Base-by-base conservation (phyloP, 2,888 invertebrate genomes). In the Ptychoptera contaminata region DNA sequence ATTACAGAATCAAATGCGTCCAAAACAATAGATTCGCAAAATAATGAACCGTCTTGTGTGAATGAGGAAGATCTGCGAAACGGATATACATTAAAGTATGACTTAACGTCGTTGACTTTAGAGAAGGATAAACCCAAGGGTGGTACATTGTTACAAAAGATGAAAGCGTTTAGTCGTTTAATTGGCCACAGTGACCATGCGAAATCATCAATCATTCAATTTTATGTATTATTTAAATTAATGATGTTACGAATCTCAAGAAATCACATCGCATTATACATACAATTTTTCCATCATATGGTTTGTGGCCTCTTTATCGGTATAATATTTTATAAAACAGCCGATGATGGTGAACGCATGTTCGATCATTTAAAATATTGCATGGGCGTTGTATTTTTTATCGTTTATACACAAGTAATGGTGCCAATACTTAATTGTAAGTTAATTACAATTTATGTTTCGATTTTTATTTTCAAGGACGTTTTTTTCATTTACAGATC, bases 311-410 rank as follows among this genome's bases (percentile, higher is more conserved):
- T 6, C 16, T 44, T 38, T 43, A 59, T 71, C 47, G 76, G 76
- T 12, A 52, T 73, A 8, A 73, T 79, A 49, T 78, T 77, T 60
- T 73, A 70, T 55, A 70, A 74, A 47, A 68, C 72, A 59, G 77
- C 76, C 2, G 74, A 76, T 53, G 74, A 78, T 47, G 79, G 79
- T 16, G 62, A 67, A 1, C 70, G 77, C 52, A 77, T 78, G 74
- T 79, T 79, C 58, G 76, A 75, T 53, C 79, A 79, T 54, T 63
- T 79, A 47, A 79, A 79, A 57, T 69, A 76, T 56, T 78, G 77
- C 54, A 74, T 79, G 40, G 78, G 76, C 1, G 65, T 76, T 12
- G 69, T 77, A 14, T 69, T 79, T 44, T 77, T 79, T 64, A 74
- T 77, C 54, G 68, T 76, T 1, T 79, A 79, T 53, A 79, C 79